Conservation (phyloP, 2,797 vertebrate genomes). For the Gobio occitaniae region DNA sequence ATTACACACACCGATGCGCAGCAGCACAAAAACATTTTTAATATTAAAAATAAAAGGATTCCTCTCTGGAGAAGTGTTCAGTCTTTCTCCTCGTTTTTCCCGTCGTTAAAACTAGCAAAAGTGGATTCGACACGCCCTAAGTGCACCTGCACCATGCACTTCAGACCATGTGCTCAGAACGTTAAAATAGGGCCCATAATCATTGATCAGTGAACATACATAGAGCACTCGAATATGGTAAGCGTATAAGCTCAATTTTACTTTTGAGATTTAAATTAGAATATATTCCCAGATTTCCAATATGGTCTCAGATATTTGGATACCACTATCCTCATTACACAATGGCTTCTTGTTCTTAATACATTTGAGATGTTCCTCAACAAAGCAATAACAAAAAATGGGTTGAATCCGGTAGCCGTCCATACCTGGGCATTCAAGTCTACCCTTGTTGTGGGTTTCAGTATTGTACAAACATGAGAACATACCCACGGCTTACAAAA, state of each 20-base stretch:
- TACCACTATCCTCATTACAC: not conserved
- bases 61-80: too few relatives aligned
- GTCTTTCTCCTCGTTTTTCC: too few relatives aligned
- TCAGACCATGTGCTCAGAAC: too few relatives aligned
- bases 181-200: not conserved
- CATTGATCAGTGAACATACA: not conserved
- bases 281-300: not conserved
- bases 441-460: conserved; percentile 3
- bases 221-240: too few relatives aligned
- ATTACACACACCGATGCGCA: too few relatives aligned
- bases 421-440: conserved; percentile 29
- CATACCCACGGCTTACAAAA: not conserved
- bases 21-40: too few relatives aligned
- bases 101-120: too few relatives aligned
- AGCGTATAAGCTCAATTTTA: not conserved
- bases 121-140: too few relatives aligned
- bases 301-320: not conserved
- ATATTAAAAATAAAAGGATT: too few relatives aligned
- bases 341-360: not conserved
- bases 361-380: not conserved
- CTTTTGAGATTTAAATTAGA: not conserved
- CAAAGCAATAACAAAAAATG: not conserved
- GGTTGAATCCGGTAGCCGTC: not conserved
- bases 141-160: too few relatives aligned
- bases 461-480: conserved; percentile 34